Base-by-base conservation (phyloP, 2,113 vertebrate species). In the Grammatotria lemairii region DNA sequence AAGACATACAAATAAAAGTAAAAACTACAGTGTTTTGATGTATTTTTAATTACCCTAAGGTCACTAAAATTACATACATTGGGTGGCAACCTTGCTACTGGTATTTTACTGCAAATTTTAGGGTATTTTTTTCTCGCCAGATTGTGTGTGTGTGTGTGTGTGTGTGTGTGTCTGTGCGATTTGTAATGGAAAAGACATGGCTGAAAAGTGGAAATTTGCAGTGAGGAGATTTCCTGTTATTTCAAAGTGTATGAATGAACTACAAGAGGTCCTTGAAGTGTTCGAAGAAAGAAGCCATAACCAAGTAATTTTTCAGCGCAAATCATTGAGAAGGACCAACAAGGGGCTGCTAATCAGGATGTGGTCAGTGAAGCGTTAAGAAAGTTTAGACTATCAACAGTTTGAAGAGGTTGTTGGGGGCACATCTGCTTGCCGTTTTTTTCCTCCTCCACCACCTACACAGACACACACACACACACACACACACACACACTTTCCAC, bases 341-440 rank as follows among this genome's bases (percentile, higher is more conserved):
- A 28, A 23, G 80, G 10, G 16, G 47, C 17, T 40, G 47, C 63
- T 79, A 53, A 92, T 88, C 63, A 23, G 51, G 65, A 89, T 38
- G 40, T 81, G 70, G 75, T 57, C 13, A 21, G 88, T 88, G 86
- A 89, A 92, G 88, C 12, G 35, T 90, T 92, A 86, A 51, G 26
- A 78, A 87, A 82, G 58, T 81, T 87, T 63, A 87, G 85, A 89
- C 45, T 49, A 78, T 78, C 26, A 51, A 83, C 26, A 65, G 83
- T 42, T 92, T 45, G 10, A 49, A 81, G 85, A 88, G 90, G 88
- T 89, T 90, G 80, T 19, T 78, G 86, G n/a, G 91, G 88, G 51
- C 91, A 93, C 90, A 94, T 92, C 89, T 93, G 88, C 88, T 89
- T 23, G 75, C 70, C 63, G 80, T 35, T 40, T 23, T 73, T 40